Conservation (phyloP, 2,113 vertebrate species). For the Apteryx owenii region DNA sequence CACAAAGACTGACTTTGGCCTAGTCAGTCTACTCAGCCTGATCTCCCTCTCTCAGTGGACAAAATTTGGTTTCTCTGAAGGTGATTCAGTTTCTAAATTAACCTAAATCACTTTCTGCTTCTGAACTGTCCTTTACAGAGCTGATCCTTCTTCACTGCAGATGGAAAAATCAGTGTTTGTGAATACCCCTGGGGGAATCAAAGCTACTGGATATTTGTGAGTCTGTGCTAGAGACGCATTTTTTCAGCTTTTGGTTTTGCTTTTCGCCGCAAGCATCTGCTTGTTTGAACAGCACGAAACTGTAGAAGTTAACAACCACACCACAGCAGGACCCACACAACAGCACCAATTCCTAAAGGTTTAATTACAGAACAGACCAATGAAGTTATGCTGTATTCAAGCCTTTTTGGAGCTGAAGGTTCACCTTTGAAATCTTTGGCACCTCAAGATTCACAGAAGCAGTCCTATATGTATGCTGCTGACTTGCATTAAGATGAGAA, state of each 20-base stretch:
- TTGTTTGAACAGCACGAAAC: not conserved
- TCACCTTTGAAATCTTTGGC: not conserved
- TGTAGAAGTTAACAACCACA: not conserved
- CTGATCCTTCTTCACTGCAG: fast-evolving
- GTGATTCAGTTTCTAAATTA: not conserved
- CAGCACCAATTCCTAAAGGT: not conserved
- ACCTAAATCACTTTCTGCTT: not conserved
- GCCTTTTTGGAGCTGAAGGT: not conserved
- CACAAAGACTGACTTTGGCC: not conserved
- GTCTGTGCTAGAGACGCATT: not conserved
- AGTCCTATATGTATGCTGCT: not conserved
- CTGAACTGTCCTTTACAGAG: not conserved
- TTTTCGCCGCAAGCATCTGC: not conserved
- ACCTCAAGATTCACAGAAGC: not conserved
- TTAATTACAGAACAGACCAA: not conserved
- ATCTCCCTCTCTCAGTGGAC: not conserved
- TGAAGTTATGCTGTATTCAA: not conserved
- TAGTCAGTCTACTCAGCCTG: not conserved
- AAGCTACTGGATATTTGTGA: not conserved
- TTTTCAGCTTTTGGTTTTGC: not conserved
- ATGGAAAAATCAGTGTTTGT: not conserved
- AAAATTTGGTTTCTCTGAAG: not conserved
- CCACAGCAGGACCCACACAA: not conserved
- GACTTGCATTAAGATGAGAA: not conserved
- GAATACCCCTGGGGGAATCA: not conserved